These are phyloP conservation scores for Xanthorhoe spadicearia DNA, from an alignment of 2,888 invertebrate genomes.

Conservation along the genomic window DNA sequence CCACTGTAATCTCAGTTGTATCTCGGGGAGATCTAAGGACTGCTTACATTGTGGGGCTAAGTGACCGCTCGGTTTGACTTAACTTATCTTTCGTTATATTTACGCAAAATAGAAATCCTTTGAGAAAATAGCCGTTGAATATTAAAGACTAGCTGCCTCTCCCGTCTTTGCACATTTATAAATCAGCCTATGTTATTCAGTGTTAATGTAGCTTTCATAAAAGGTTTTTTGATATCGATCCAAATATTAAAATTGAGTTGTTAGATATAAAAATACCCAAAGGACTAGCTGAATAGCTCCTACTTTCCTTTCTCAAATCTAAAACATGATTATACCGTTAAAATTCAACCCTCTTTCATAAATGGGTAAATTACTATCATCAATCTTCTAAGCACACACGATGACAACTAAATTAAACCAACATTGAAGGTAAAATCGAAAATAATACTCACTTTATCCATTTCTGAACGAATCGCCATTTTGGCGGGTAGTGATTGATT, in stretches of 20 bases:
- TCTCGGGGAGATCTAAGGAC: slow-evolving; percentile 29
- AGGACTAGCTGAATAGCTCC: too few species aligned
- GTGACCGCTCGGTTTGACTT: neutral
- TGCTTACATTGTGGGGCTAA: slow-evolving; percentile 8
- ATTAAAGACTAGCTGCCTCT: too few species aligned
- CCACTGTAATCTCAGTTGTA: slow-evolving; percentile 25
- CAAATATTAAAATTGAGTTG: too few species aligned
- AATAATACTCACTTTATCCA: slow-evolving; percentile 15
- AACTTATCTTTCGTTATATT: neutral
- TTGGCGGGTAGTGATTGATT: slow-evolving; percentile 43
- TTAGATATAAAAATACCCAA: too few species aligned
- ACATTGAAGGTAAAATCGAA: slow-evolving; percentile 12
- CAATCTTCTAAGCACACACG: slow-evolving; percentile 21
- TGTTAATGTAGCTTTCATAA: too few species aligned
- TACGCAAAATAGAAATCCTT: too few species aligned
- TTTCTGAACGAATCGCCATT: slow-evolving; percentile 26
- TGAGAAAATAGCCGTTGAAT: too few species aligned
- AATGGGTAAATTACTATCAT: slow-evolving; percentile 18
- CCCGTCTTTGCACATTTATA: too few species aligned
- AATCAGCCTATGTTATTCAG: too few species aligned
- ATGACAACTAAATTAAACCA: slow-evolving; percentile 16
- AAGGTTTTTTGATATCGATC: too few species aligned
- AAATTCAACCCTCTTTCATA: slow-evolving; percentile 11
- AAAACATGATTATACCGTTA: slow-evolving; percentile 11
- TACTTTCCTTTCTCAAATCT: neutral